phyloP scores from a whole-genome alignment of 2,797 vertebrate species.

The Gambelia wislizenii region DNA sequence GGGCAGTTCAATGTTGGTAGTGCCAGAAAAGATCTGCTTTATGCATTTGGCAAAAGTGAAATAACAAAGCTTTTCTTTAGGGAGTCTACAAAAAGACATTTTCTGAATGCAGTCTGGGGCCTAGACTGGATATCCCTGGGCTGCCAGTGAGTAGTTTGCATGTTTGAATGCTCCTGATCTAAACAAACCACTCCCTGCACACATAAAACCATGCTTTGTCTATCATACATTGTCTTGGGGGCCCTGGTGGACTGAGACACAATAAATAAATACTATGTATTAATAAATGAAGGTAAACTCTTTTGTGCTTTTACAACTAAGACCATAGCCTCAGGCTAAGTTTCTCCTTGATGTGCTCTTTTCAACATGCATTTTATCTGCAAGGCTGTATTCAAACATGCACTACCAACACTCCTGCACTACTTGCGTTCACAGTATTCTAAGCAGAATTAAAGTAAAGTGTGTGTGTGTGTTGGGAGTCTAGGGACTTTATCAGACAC shows the following conservation, averaged over 20 bases:
- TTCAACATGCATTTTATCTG: neutral
- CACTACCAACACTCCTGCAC: neutral
- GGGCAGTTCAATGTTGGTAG: slow-evolving; percentile 1
- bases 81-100: neutral
- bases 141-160: neutral
- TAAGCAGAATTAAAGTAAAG: too few relatives aligned
- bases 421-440: too few relatives aligned
- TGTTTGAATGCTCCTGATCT: neutral
- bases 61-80: neutral
- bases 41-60: neutral
- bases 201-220: neutral
- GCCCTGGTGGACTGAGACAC: too few relatives aligned
- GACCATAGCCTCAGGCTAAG: neutral
- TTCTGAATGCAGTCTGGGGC: too few relatives aligned
- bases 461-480: too few relatives aligned
- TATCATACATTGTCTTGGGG: too few relatives aligned
- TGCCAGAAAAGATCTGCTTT: neutral
- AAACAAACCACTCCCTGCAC: neutral
- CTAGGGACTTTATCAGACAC: too few relatives aligned
- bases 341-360: neutral
- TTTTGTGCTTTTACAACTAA: neutral
- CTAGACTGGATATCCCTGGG: neutral
- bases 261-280: too few relatives aligned
- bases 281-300: too few relatives aligned
- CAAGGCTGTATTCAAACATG: neutral